Evolutionary conservation across 2,113 vertebrate species (phyloP), one percentile per base, ranked within the genome.

Genomic region (Bubo bubo): DNA sequence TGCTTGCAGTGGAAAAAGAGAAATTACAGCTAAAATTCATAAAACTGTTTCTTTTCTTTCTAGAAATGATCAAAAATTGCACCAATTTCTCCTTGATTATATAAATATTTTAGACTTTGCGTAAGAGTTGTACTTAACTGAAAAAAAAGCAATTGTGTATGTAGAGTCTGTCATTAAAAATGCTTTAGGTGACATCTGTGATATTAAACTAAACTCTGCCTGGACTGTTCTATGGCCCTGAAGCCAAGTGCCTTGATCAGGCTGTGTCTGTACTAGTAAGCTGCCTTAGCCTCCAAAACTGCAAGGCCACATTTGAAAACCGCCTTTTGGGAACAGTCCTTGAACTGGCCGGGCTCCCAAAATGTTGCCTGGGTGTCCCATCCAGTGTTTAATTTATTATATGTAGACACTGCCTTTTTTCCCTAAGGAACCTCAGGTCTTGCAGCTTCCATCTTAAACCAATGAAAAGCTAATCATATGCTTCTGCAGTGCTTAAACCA

Each of bases 401-500:
- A 49, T 16, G 35, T 75, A 67, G 55, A 45, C 34, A 30, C 30
- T 67, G 66, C n/a, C 34, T 68, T 43, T 92, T 85, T 89, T 73
- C 28, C 60, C 52, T 34, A 30, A 56, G 80, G 91, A 87, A n/a
- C 39, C 76, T 90, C 62, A 81, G 83, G 55, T 91, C 66, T 82
- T 82, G 66, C 58, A 93, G 60, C 53, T 93, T 91, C 70, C 70
- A 79, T 95, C 77, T 66, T 39, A 81, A 84, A 71, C 91, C 68
- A 84, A 55, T 37, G 79, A 62, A 73, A 73, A 90, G 58, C 53
- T 96, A 95, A 93, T 95, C 91, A 92, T 86, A 93, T 88, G 86
- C 89, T 97, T 94, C 59, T 91, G 71, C 83, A 94, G 34, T 70
- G 37, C 80, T 91, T 86, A 94, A 96, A 77, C 79, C 79, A 81